Percentiles rank a stretch among this genome's conserved stretches.
Conservation (phyloP, 2,888 invertebrate genomes). For the Cremastobaeus sp. region DNA sequence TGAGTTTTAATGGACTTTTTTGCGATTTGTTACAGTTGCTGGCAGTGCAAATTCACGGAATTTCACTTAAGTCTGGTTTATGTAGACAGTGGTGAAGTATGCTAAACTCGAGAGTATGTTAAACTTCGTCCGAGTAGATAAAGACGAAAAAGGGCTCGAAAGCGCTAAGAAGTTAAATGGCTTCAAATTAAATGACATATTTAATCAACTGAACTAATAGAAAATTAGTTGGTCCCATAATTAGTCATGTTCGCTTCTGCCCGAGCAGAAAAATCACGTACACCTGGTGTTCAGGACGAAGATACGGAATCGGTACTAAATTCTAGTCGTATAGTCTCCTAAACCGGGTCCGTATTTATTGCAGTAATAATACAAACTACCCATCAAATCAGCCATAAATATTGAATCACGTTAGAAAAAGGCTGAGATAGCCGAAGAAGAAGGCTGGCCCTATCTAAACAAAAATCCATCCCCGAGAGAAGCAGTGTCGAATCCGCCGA, state of each 20-base stretch:
- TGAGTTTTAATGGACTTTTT: constrained; percentile 53
- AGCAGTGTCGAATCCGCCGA: constrained; percentile 50
- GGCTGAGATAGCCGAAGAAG: constrained; percentile 3
- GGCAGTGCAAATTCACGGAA: constrained; percentile 41
- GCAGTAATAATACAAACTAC: constrained; percentile 30
- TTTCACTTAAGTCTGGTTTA: constrained; percentile 44
- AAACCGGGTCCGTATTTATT: no score
- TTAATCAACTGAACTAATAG: constrained; percentile 34
- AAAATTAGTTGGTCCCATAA: no score
- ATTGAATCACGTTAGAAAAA: constrained; percentile 31
- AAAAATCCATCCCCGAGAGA: constrained; percentile 43
- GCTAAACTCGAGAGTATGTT: constrained; percentile 45
- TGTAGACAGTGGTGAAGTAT: constrained; percentile 44
- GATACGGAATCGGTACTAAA: no score
- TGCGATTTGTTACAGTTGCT: constrained; percentile 44
- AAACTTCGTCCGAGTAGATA: constrained; percentile 36
- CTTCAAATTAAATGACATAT: constrained; percentile 46
- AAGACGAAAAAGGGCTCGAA: constrained; percentile 37
- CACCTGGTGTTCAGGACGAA: no score
- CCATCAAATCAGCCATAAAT: constrained; percentile 44
- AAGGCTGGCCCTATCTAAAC: constrained; percentile 29
- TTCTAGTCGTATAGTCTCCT: no score
- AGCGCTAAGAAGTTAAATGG: constrained; percentile 44
- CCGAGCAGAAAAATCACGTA: no score
- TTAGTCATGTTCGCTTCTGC: no score